phyloP scores from a whole-genome alignment of 2,797 vertebrate genomes.

The Emydoidea blandingii region DNA sequence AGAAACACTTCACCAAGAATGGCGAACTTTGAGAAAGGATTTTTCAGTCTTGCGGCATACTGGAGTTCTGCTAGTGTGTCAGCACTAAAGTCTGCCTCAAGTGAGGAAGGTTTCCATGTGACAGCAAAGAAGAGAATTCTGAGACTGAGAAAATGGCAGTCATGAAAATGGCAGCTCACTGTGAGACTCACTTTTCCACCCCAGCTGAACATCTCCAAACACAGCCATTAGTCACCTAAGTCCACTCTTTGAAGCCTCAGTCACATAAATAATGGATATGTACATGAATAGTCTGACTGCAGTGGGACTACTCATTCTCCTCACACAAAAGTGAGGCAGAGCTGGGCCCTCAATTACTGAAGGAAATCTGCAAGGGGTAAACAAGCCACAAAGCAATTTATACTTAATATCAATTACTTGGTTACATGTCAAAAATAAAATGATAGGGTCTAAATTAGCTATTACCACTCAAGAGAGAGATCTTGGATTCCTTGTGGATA shows the following conservation, averaged over 20 bases:
- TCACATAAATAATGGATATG: fast-evolving
- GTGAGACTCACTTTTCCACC: not conserved
- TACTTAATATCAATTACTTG: not conserved
- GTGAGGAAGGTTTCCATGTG: not conserved
- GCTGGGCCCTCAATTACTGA: not conserved
- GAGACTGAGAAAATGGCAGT: not conserved
- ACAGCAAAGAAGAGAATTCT: not conserved
- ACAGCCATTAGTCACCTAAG: not conserved
- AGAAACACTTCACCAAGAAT: not conserved
- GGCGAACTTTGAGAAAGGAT: fast-evolving
- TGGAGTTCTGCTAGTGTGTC: not conserved
- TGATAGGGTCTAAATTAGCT: no score
- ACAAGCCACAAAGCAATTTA: conserved; percentile 30
- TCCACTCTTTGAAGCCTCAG: not conserved
- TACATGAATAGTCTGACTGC: not conserved
- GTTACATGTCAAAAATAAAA: not conserved
- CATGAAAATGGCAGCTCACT: not conserved
- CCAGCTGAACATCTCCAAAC: not conserved
- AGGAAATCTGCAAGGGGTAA: not conserved
- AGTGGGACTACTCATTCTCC: not conserved
- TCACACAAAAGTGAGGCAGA: not conserved
- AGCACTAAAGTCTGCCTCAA: not conserved
- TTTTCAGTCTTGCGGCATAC: not conserved
- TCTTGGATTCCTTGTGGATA: no score
- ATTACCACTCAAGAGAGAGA: no score